A percentile compares a stretch with the other conserved stretches of the same genome.
Conservation (phyloP, 2,797 vertebrate species). For the Cephalopachus bancanus region DNA sequence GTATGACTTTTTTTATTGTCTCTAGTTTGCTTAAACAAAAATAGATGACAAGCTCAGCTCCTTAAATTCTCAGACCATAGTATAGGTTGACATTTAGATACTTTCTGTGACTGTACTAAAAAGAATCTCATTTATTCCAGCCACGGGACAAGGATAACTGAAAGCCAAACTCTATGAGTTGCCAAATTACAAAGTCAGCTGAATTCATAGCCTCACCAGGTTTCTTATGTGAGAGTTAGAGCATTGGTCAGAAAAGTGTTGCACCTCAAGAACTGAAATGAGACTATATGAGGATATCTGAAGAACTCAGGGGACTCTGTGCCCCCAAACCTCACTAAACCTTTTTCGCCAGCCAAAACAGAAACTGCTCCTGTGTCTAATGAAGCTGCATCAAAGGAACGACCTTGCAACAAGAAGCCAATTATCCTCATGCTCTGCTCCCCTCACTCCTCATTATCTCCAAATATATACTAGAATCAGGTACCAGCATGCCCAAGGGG, state of each 20-base stretch:
- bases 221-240: neutral
- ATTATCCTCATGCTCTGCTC: slow-evolving; percentile 23
- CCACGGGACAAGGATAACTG: neutral
- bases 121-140: slow-evolving; percentile 59
- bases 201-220: neutral
- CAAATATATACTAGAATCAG: slow-evolving; percentile 36
- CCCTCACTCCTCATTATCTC: slow-evolving; percentile 62
- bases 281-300: neutral
- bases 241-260: neutral
- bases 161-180: slow-evolving; percentile 30
- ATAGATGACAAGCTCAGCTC: slow-evolving; percentile 1
- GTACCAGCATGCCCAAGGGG: neutral
- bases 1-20: neutral
- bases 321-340: neutral
- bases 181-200: slow-evolving; percentile 31
- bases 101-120: neutral
- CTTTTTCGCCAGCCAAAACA: neutral
- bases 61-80: slow-evolving; percentile 7
- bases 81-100: neutral
- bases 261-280: neutral
- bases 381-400: slow-evolving; percentile 30
- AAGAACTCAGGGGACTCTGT: neutral
- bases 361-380: slow-evolving; percentile 29
- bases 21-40: slow-evolving; percentile 28
- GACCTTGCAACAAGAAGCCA: slow-evolving; percentile 50